These are phyloP conservation scores for Phocoena sinus DNA, from an alignment of 2,113 vertebrate genomes.

Conservation along the genomic window DNA sequence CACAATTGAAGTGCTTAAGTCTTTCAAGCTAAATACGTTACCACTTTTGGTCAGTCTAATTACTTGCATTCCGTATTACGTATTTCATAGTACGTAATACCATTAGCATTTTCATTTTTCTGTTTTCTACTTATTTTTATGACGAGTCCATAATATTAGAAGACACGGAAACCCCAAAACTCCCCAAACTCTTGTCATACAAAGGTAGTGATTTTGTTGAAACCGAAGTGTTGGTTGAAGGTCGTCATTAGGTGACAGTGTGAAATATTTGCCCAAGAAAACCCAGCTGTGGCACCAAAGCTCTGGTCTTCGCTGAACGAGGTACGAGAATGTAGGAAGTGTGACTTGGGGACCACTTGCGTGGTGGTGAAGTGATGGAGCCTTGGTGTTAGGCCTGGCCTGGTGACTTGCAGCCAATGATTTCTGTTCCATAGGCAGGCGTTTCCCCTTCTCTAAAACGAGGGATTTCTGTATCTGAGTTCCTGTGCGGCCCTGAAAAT, in stretches of 20 bases:
- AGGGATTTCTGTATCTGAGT: background rate
- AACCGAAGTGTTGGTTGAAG: background rate
- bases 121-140: constrained; percentile 9
- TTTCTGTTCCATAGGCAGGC: background rate
- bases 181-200: background rate
- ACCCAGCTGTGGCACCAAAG: background rate
- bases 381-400: background rate
- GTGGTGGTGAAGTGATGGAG: background rate
- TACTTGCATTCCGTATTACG: background rate
- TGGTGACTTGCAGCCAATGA: background rate
- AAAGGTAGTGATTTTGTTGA: background rate
- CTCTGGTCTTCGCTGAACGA: background rate
- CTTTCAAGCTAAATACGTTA: background rate
- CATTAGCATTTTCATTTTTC: background rate
- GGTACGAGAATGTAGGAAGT: too few species aligned
- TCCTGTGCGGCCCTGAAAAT: background rate
- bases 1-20: background rate
- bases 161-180: background rate
- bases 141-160: background rate
- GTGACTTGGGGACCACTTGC: background rate
- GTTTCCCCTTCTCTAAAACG: background rate
- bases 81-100: background rate
- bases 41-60: background rate
- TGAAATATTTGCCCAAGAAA: background rate
- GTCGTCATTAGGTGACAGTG: background rate